Evolutionary conservation across 2,888 invertebrate species (phyloP).

Genomic region (Dynastes tityus): DNA sequence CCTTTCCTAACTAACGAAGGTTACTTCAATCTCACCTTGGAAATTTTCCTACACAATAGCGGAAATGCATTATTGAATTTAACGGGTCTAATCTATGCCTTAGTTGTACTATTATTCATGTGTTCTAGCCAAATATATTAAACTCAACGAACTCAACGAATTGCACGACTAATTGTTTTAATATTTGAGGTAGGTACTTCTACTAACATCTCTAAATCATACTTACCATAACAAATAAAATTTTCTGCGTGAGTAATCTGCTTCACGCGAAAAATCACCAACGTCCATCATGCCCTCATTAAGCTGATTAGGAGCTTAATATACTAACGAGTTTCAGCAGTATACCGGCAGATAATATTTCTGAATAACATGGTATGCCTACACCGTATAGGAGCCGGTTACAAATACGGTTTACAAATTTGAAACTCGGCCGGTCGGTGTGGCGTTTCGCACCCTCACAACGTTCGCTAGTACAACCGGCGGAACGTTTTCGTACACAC

Average conservation of each 20-base stretch:
- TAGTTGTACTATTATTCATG: too few relatives aligned
- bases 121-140: too few relatives aligned
- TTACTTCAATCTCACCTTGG: too few relatives aligned
- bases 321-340: constrained; percentile 8
- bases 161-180: too few relatives aligned
- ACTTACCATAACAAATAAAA: constrained; percentile 15
- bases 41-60: too few relatives aligned
- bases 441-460: constrained; percentile 30
- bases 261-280: constrained; percentile 24
- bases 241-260: neutral
- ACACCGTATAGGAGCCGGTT: too few relatives aligned
- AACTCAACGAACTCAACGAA: too few relatives aligned
- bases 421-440: constrained; percentile 36
- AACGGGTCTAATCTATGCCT: too few relatives aligned
- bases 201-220: too few relatives aligned
- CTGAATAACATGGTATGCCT: neutral
- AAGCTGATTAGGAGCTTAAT: constrained; percentile 45
- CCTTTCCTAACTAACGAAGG: too few relatives aligned
- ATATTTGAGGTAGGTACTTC: too few relatives aligned
- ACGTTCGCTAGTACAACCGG: neutral
- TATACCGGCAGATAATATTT: constrained; percentile 41
- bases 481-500: constrained; percentile 51
- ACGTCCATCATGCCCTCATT: constrained; percentile 48
- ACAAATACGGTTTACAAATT: constrained; percentile 31
- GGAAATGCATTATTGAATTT: too few relatives aligned